Conservation (phyloP, 2,113 vertebrate genomes). For the Ictalurus punctatus region DNA sequence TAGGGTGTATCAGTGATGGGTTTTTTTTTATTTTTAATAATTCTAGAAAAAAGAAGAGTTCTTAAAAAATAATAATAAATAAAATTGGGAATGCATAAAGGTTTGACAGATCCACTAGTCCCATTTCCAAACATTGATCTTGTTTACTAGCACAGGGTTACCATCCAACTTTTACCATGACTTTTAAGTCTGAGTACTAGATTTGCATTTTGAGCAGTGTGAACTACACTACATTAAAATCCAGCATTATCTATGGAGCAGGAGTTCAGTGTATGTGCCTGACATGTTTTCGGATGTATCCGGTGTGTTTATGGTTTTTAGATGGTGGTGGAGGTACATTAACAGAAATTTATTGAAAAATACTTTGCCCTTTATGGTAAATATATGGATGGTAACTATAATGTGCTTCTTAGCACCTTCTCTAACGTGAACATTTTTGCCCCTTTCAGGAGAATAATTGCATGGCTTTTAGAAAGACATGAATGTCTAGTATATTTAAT, state of each 20-base stretch:
- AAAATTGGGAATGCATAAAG: background rate
- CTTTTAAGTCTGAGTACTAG: background rate
- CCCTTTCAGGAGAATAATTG: background rate
- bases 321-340: background rate
- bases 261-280: background rate
- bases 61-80: background rate
- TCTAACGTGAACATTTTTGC: slow-evolving; percentile 6
- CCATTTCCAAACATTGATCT: slow-evolving; percentile 68
- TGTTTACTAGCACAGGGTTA: slow-evolving; percentile 54
- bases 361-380: slow-evolving; percentile 3
- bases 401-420: slow-evolving; percentile 21
- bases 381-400: slow-evolving; percentile 54
- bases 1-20: background rate
- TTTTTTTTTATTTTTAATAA: background rate
- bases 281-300: background rate
- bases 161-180: slow-evolving; percentile 51
- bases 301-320: background rate
- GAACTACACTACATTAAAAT: background rate
- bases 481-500: background rate
- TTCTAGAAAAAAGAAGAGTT: background rate
- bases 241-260: background rate
- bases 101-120: background rate
- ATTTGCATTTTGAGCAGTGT: background rate
- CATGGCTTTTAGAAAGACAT: slow-evolving; percentile 11
- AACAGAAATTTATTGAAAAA: background rate